These are phyloP conservation scores for Gymnodraco acuticeps DNA, from an alignment of 2,797 vertebrate genomes.

Conservation along the genomic window DNA sequence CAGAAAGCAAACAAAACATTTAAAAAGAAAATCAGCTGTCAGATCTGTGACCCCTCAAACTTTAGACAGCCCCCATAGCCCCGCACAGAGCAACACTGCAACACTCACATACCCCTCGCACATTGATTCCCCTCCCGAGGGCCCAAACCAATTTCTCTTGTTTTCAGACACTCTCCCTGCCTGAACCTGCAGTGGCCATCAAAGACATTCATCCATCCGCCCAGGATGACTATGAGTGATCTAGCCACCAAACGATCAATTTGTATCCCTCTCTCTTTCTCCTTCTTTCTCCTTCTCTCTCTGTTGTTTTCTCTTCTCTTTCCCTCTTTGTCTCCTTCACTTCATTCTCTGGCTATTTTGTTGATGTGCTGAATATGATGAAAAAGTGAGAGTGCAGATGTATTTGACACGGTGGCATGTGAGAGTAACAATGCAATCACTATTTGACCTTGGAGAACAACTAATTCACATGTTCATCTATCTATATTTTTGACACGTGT, in stretches of 20 bases:
- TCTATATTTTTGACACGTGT: conserved; percentile 93
- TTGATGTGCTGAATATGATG: conserved; percentile 98
- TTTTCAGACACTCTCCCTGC: conserved; percentile 93
- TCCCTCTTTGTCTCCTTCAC: conserved; percentile 65
- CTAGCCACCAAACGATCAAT: conserved; percentile 98
- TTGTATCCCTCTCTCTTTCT: conserved; percentile 87
- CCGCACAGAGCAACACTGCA: conserved; percentile 69
- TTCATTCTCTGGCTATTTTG: conserved; percentile 80
- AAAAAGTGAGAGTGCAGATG: conserved; percentile 93
- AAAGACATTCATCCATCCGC: conserved; percentile 99
- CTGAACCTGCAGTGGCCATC: conserved; percentile 98
- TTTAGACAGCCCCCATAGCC: conserved; percentile 66
- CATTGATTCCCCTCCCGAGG: conserved; percentile 96
- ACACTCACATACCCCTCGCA: conserved; percentile 90
- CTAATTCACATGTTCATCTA: conserved; percentile 98
- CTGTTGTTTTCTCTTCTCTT: conserved; percentile 30
- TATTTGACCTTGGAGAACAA: conserved; percentile 98
- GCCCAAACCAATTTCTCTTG: conserved; percentile 99
- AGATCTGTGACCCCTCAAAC: conserved; percentile 66
- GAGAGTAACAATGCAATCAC: conserved; percentile 98
- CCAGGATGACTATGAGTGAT: conserved; percentile 99
- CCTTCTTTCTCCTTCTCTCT: conserved; percentile 47
- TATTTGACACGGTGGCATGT: conserved; percentile 92
- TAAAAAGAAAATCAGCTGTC: conserved; percentile 64
- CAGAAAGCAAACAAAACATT: conserved; percentile 38